These are phyloP conservation scores for Rhineura floridana DNA, from an alignment of 2,113 vertebrate genomes.

Conservation along the genomic window DNA sequence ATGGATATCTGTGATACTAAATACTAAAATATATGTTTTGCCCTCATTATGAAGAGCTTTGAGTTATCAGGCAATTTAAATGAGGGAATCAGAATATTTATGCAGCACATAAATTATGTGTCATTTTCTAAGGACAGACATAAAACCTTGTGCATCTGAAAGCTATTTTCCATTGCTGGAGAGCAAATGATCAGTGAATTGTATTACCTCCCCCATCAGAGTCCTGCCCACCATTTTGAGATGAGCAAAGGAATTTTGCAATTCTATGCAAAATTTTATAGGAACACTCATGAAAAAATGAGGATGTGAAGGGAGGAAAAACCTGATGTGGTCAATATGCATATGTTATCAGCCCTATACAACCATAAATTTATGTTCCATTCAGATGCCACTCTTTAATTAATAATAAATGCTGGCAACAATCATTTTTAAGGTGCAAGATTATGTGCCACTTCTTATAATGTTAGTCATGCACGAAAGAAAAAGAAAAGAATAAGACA, in stretches of 20 bases:
- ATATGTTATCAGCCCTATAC: not conserved
- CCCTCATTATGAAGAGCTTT: not conserved
- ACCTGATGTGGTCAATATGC: not conserved
- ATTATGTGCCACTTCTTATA: not conserved
- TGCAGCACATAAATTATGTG: slow-evolving; percentile 55
- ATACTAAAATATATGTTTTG: slow-evolving; percentile 24
- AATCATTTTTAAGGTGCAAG: not conserved
- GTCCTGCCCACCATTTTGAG: not conserved
- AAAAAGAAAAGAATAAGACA: not conserved
- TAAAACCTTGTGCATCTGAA: slow-evolving; percentile 39
- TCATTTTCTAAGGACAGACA: slow-evolving; percentile 34
- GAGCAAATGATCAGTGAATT: not conserved
- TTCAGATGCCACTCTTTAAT: not conserved
- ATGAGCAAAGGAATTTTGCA: not conserved
- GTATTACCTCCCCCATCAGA: not conserved
- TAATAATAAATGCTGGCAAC: slow-evolving; percentile 2
- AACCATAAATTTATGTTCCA: not conserved
- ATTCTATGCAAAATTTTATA: not conserved
- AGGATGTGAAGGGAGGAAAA: not conserved
- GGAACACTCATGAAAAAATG: not conserved
- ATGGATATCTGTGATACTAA: not conserved
- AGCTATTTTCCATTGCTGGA: slow-evolving; percentile 35
- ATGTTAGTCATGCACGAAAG: not conserved
- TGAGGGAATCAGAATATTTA: slow-evolving; percentile 46
- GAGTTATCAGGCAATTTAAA: slow-evolving; percentile 31